Conservation (phyloP, 2,113 vertebrate genomes). For the Saccopteryx bilineata region DNA sequence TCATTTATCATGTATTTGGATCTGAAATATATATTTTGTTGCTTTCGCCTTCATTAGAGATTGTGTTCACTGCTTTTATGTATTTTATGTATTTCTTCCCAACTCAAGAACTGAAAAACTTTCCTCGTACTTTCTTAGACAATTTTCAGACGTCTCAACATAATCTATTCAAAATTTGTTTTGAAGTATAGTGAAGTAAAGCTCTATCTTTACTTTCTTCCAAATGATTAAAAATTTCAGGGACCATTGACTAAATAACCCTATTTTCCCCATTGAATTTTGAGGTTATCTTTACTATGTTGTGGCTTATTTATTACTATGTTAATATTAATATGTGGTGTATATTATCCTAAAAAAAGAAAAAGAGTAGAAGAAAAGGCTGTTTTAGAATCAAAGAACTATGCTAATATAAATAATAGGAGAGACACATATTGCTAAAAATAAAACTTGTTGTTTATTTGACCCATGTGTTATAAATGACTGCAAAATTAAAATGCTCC, state of each 20-base stretch:
- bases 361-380: background rate
- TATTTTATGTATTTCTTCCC: background rate
- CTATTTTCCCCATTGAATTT: slow-evolving; percentile 9
- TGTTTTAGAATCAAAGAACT: slow-evolving; percentile 58
- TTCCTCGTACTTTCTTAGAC: background rate
- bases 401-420: slow-evolving; percentile 24
- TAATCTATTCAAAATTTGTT: background rate
- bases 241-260: slow-evolving; percentile 27
- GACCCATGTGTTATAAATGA: slow-evolving; percentile 71
- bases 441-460: slow-evolving; percentile 78
- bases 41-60: slow-evolving; percentile 8
- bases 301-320: background rate
- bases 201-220: slow-evolving; percentile 17
- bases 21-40: background rate
- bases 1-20: background rate
- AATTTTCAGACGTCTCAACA: slow-evolving; percentile 44
- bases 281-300: slow-evolving; percentile 19
- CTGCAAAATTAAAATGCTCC: slow-evolving; percentile 72
- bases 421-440: slow-evolving; percentile 53
- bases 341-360: slow-evolving; percentile 5
- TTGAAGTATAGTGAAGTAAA: background rate
- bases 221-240: slow-evolving; percentile 36
- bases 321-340: background rate
- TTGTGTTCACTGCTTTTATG: background rate
- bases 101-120: background rate